phyloP scores from a whole-genome alignment of 2,113 vertebrate species.

The Nibea coibor region DNA sequence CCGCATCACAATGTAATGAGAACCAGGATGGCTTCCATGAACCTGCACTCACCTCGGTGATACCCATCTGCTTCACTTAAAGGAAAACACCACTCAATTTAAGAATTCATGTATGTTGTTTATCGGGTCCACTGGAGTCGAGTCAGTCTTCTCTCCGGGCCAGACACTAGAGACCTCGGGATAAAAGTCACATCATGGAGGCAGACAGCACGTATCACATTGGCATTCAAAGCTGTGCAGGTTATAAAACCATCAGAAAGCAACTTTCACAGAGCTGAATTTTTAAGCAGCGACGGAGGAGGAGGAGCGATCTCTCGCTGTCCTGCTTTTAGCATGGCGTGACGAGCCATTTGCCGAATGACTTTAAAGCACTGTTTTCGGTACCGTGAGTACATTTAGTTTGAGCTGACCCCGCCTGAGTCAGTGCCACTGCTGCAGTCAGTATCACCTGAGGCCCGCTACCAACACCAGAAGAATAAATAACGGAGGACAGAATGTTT shows the following conservation, averaged over 20 bases:
- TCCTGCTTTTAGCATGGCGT: neutral
- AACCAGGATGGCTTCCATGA: slow-evolving; percentile 5
- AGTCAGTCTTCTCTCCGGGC: neutral
- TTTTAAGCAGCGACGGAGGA: neutral
- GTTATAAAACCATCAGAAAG: neutral
- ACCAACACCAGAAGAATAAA: slow-evolving; percentile 13
- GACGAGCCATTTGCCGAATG: neutral
- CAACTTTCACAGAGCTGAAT: neutral
- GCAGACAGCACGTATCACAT: neutral
- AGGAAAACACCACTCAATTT: neutral
- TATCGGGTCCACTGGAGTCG: neutral
- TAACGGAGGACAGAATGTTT: neutral
- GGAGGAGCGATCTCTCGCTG: neutral
- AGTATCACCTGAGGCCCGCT: neutral
- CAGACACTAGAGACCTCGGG: neutral
- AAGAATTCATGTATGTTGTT: slow-evolving; percentile 2
- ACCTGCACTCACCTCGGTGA: neutral
- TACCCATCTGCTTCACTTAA: neutral
- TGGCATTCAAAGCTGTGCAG: neutral
- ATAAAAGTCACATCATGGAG: neutral
- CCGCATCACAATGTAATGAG: slow-evolving; percentile 38
- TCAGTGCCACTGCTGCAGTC: slow-evolving; percentile 5
- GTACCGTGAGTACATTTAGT: neutral
- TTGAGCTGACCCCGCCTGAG: slow-evolving; percentile 10
- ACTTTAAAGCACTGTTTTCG: neutral